A percentile compares a stretch with the other conserved stretches of the same genome.
Evolutionary conservation across 2,888 invertebrate genomes (phyloP).

Genomic region (Rhodophaea formosa): DNA sequence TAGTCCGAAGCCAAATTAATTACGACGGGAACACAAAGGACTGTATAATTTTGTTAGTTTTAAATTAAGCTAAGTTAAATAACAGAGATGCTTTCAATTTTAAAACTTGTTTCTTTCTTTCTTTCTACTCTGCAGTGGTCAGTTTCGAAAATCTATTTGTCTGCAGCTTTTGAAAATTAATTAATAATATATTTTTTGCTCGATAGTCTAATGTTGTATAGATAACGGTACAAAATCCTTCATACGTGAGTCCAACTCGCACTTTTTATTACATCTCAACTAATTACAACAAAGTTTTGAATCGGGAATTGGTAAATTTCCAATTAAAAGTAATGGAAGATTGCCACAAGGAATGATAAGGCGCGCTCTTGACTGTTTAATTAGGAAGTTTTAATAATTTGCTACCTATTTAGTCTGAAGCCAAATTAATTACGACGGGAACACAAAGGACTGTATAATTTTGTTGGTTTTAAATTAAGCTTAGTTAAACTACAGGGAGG

Average conservation of each 20-base stretch:
- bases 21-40: slow-evolving; percentile 56
- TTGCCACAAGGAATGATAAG: background rate
- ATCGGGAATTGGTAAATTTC: background rate
- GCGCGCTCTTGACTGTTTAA: slow-evolving; percentile 47
- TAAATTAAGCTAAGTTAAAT: slow-evolving; percentile 22
- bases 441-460: slow-evolving; percentile 50
- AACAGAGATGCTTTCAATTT: background rate
- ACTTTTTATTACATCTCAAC: no score
- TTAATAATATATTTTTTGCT: no score
- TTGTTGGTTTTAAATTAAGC: slow-evolving; percentile 30
- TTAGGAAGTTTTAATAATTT: slow-evolving; percentile 65
- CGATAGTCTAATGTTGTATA: no score
- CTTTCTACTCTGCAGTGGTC: no score
- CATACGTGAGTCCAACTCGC: no score
- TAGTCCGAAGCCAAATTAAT: slow-evolving; percentile 59
- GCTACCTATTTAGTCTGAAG: slow-evolving; percentile 54
- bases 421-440: slow-evolving; percentile 62
- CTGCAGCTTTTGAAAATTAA: no score
- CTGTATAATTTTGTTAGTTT: slow-evolving; percentile 38
- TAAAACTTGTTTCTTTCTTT: no score
- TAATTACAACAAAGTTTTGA: no score
- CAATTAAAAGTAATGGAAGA: background rate
- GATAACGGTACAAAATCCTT: no score
- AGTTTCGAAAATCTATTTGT: no score
- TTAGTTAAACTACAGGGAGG: no score